Percentiles rank a stretch among this genome's conserved stretches.
Evolutionary conservation across 2,113 vertebrate species (phyloP).

Genomic region (Chinchilla lanigera): DNA sequence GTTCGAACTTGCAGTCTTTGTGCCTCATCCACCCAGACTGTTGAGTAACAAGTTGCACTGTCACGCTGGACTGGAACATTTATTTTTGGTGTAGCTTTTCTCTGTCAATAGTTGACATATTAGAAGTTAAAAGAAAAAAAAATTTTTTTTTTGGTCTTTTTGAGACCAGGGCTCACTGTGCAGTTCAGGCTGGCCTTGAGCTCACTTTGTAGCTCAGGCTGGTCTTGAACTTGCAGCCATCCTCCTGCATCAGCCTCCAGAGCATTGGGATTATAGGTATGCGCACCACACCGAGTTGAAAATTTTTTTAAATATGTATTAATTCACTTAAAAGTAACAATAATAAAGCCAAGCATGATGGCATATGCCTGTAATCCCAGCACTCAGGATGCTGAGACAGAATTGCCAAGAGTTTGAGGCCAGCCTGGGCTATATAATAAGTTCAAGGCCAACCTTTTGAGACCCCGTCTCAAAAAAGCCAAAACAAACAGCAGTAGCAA

Average conservation of each 20-base stretch:
- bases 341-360: background rate
- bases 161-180: too few relatives aligned
- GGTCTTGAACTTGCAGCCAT: too few relatives aligned
- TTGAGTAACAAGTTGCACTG: background rate
- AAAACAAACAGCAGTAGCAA: background rate
- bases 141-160: too few relatives aligned
- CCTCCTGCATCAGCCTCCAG: too few relatives aligned
- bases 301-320: constrained; percentile 38
- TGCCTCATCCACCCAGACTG: background rate
- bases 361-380: background rate
- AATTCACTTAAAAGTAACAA: constrained; percentile 37
- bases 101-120: constrained; percentile 6
- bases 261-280: too few relatives aligned
- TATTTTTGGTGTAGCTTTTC: background rate
- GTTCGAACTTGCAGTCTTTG: background rate
- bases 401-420: background rate
- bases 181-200: too few relatives aligned
- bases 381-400: background rate
- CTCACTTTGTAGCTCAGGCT: too few relatives aligned
- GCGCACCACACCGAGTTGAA: too few relatives aligned
- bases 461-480: background rate
- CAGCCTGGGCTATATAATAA: background rate
- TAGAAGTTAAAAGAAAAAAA: constrained; percentile 21
- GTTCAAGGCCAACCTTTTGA: background rate
- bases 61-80: background rate